Evolutionary conservation across 2,888 invertebrate species (phyloP).

Genomic region (Drosophila falleni): DNA sequence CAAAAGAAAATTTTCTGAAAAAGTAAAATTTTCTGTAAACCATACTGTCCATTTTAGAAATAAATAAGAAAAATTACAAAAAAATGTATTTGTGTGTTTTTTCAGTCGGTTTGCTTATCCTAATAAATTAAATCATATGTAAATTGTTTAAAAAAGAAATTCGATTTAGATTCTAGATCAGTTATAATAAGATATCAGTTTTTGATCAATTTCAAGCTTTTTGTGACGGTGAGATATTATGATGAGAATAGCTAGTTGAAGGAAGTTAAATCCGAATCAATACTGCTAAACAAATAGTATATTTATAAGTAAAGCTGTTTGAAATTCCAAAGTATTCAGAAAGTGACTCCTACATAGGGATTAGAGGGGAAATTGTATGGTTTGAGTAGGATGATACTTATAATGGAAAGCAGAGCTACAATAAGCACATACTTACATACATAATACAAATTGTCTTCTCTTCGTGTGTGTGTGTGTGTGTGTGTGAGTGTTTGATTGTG

Average conservation of each 20-base stretch:
- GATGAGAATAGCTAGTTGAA: neutral
- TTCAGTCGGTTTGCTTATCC: too few species aligned
- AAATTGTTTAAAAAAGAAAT: too few species aligned
- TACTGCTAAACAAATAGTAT: neutral
- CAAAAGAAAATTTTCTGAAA: too few species aligned
- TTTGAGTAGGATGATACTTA: neutral
- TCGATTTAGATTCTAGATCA: too few species aligned
- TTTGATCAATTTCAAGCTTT: too few species aligned
- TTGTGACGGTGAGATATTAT: too few species aligned
- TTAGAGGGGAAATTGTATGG: neutral
- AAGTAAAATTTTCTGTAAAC: too few species aligned
- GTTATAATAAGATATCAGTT: too few species aligned
- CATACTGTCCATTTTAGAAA: too few species aligned
- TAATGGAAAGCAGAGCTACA: neutral
- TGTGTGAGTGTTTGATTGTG: neutral
- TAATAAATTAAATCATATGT: too few species aligned
- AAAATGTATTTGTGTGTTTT: too few species aligned
- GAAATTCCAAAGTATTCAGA: neutral
- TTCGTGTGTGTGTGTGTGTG: conserved; percentile 1
- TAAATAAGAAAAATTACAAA: too few species aligned
- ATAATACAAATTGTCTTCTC: conserved; percentile 1
- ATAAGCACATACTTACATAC: conserved; percentile 1
- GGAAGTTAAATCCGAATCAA: neutral
- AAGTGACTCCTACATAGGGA: neutral
- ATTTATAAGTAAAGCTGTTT: neutral